phyloP scores from a whole-genome alignment of 1,140 invertebrate species.

The Pseudomyrmex flavicornis region DNA sequence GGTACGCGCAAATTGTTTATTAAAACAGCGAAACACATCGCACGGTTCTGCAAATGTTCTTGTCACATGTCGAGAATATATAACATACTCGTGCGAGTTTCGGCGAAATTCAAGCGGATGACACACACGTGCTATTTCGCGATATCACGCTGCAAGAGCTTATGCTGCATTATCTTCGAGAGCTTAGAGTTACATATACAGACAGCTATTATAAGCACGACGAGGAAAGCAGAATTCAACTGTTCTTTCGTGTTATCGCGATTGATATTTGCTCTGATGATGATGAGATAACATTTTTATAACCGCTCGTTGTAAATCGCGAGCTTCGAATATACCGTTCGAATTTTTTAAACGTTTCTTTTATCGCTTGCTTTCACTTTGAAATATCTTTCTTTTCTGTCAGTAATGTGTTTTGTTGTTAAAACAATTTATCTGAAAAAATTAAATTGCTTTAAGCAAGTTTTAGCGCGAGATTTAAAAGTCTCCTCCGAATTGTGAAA shows the following conservation, averaged over 20 bases:
- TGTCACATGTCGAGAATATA: background rate
- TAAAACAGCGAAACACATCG: background rate
- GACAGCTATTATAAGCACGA: background rate
- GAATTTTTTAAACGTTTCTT: background rate
- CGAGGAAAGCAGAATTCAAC: constrained; percentile 2
- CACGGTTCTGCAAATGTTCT: constrained; percentile 27
- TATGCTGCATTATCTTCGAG: background rate
- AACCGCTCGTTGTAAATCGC: background rate
- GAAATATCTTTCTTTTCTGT: no score
- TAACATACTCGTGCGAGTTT: background rate
- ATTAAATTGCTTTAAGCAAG: no score
- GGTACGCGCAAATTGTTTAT: background rate
- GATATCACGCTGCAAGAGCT: background rate
- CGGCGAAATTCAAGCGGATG: constrained; percentile 15
- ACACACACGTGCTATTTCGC: constrained; percentile 10
- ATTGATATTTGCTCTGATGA: background rate
- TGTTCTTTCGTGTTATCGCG: constrained; percentile 15
- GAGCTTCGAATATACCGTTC: background rate
- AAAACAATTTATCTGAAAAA: no score
- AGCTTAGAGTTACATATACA: constrained; percentile 3
- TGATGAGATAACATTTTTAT: background rate
- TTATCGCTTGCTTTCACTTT: no score
- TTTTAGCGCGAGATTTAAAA: no score
- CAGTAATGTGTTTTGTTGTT: no score
- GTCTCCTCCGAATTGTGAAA: no score